Conservation (phyloP, 2,113 vertebrate genomes). For the Suncus etruscus region DNA sequence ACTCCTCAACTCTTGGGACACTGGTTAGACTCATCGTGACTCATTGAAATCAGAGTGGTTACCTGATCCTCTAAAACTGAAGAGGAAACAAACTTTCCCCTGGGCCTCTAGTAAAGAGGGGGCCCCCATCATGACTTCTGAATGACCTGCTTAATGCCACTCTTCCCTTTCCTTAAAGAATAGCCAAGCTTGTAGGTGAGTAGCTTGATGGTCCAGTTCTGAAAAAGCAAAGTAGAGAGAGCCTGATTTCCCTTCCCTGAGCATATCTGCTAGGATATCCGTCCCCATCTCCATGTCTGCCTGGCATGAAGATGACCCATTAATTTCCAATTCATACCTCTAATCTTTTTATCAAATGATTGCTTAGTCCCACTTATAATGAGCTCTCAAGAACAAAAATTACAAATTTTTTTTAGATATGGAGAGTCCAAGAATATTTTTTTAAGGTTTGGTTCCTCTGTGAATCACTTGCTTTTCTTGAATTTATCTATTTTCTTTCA, state of each 20-base stretch:
- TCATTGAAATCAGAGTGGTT: neutral
- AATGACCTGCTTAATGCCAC: neutral
- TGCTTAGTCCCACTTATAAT: neutral
- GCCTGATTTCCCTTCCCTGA: neutral
- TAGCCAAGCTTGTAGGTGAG: neutral
- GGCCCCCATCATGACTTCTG: neutral
- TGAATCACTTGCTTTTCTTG: neutral
- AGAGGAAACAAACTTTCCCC: neutral
- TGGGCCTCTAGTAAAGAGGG: neutral
- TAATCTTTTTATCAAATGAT: neutral
- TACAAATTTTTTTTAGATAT: neutral
- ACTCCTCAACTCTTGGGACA: neutral
- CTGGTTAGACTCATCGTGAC: neutral
- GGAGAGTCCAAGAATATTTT: neutral
- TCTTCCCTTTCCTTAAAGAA: neutral
- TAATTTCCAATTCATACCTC: neutral
- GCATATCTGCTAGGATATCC: neutral
- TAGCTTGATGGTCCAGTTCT: neutral
- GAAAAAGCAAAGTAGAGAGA: neutral
- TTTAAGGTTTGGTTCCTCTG: neutral
- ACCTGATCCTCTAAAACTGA: neutral
- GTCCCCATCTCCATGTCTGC: neutral
- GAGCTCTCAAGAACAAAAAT: neutral
- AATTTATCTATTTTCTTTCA: neutral
- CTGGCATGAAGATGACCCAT: neutral